These are phyloP conservation scores for Rhinoderma darwinii DNA, from an alignment of 2,113 vertebrate species.

Conservation along the genomic window DNA sequence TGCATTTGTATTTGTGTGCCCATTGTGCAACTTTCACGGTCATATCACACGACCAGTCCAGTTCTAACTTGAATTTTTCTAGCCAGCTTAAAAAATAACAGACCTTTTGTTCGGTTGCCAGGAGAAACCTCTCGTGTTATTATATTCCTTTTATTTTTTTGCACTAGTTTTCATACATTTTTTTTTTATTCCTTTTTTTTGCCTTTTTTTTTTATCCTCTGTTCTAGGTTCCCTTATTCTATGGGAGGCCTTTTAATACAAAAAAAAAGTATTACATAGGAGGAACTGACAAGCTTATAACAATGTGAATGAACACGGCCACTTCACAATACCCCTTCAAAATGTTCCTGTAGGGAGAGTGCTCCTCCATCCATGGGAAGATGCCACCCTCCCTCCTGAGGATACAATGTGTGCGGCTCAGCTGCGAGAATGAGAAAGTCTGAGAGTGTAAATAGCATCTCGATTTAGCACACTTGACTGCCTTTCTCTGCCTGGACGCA, in stretches of 20 bases:
- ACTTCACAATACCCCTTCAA: constrained; percentile 16
- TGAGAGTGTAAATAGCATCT: constrained; percentile 52
- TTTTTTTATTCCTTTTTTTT: no score
- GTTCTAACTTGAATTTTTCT: no score
- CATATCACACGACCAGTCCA: no score
- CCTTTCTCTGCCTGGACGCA: constrained; percentile 52
- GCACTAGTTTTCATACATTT: no score
- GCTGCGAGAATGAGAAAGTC: constrained; percentile 40
- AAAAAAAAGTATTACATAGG: neutral
- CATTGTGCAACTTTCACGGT: no score
- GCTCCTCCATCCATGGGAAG: constrained; percentile 17
- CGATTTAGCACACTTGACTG: constrained; percentile 49
- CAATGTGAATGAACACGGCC: neutral
- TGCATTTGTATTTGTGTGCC: no score
- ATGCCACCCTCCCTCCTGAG: constrained; percentile 7
- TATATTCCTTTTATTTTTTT: no score
- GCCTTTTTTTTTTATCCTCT: neutral
- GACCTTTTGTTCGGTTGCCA: no score
- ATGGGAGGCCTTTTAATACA: neutral
- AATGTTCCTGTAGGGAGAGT: constrained; percentile 9
- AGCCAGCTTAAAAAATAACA: no score
- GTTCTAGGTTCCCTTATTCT: no score
- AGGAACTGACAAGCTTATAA: neutral
- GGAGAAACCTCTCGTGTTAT: no score
- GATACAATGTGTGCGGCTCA: constrained; percentile 46